phyloP scores from a whole-genome alignment of 1,140 invertebrate species.

The Heliconius nattereri region DNA sequence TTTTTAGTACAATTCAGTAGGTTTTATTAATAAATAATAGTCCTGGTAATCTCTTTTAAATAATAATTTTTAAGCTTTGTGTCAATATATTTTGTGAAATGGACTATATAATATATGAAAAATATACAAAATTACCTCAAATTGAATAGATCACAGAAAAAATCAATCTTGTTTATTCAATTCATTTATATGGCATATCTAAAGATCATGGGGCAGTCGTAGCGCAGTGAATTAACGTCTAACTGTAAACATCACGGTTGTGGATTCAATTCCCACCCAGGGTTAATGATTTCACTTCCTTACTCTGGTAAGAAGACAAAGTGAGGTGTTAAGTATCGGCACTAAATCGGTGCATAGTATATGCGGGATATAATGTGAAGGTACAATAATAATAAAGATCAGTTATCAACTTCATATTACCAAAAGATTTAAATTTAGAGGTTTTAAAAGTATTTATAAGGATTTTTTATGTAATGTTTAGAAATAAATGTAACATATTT shows the following conservation, averaged over 20 bases:
- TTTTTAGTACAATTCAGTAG: slow-evolving; percentile 2
- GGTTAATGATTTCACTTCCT: no score
- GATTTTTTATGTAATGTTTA: slow-evolving; percentile 58
- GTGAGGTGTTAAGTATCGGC: no score
- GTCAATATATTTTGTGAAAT: not conserved
- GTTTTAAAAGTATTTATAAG: slow-evolving; percentile 32
- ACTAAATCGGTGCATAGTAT: no score
- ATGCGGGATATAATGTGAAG: not conserved
- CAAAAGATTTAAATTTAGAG: slow-evolving; percentile 18
- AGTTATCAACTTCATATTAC: slow-evolving; percentile 20
- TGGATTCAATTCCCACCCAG: no score
- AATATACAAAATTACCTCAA: not conserved
- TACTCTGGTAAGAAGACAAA: no score
- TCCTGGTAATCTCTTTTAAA: not conserved
- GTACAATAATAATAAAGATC: not conserved
- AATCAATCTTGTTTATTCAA: not conserved
- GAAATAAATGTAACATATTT: slow-evolving; percentile 51
- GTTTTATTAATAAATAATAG: not conserved
- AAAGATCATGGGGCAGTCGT: no score
- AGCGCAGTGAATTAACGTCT: no score
- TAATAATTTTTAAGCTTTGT: not conserved
- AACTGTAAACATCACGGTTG: no score
- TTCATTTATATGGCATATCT: not conserved
- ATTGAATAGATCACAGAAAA: not conserved
- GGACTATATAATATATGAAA: not conserved